These are phyloP conservation scores for Masticophis lateralis DNA, from an alignment of 2,797 vertebrate genomes.

Conservation along the genomic window DNA sequence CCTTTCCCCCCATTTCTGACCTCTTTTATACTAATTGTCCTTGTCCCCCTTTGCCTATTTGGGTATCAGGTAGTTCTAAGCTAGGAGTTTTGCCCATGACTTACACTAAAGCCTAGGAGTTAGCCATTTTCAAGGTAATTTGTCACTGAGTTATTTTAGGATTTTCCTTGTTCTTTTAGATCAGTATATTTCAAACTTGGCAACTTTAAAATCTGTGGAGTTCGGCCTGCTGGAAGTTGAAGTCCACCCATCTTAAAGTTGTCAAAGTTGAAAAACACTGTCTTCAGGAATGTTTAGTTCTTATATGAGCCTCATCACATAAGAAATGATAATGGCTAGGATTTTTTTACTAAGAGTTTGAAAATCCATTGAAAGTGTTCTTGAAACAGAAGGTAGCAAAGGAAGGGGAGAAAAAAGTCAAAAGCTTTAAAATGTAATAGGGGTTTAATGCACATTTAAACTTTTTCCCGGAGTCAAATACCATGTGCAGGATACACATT, in stretches of 20 bases:
- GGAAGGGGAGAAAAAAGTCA: background rate
- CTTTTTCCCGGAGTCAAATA: constrained; percentile 31
- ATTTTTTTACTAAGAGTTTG: background rate
- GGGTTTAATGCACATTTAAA: background rate
- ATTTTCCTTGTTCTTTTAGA: too few relatives aligned
- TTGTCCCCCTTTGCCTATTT: too few relatives aligned
- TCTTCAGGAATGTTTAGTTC: background rate
- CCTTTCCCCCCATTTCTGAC: background rate
- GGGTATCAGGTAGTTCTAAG: background rate
- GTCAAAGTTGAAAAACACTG: background rate
- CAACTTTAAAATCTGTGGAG: background rate
- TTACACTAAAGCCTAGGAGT: too few relatives aligned
- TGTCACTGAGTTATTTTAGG: too few relatives aligned
- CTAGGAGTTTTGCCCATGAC: background rate
- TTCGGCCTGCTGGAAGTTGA: background rate
- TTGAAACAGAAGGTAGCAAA: constrained; percentile 7
- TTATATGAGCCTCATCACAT: background rate
- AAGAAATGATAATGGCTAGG: background rate
- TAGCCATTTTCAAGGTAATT: background rate
- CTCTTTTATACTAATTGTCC: too few relatives aligned
- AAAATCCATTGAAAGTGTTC: background rate
- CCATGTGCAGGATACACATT: constrained; percentile 12
- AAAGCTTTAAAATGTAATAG: constrained; percentile 30
- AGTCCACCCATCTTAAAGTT: background rate
- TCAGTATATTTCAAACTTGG: background rate